Evolutionary conservation across 2,113 vertebrate genomes (phyloP).

Genomic region (Clarias batrachus): DNA sequence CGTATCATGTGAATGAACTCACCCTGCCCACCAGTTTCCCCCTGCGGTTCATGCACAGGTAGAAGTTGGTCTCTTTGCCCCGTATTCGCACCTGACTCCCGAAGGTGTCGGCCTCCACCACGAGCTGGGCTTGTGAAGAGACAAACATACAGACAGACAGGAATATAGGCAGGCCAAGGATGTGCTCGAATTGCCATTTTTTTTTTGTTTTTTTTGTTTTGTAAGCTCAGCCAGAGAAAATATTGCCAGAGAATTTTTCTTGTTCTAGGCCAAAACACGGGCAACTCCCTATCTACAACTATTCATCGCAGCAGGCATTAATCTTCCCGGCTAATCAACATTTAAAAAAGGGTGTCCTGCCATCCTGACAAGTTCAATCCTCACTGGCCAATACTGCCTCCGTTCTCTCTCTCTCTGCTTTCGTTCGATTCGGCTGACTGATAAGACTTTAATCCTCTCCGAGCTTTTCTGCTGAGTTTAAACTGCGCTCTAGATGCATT

Average conservation of each 20-base stretch:
- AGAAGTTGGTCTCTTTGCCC: constrained; percentile 86
- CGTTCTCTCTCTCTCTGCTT: background rate
- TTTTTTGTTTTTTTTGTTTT: background rate
- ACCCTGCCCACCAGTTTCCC: constrained; percentile 88
- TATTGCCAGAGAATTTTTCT: constrained; percentile 38
- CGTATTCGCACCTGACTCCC: constrained; percentile 90
- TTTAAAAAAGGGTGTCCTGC: background rate
- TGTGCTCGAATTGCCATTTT: constrained; percentile 15
- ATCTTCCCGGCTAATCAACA: constrained; percentile 19
- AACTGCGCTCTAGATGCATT: background rate
- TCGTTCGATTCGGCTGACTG: constrained; percentile 14
- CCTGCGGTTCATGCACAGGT: constrained; percentile 88
- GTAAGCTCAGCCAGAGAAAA: constrained; percentile 35
- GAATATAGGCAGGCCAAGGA: constrained; percentile 31
- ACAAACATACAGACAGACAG: constrained; percentile 49
- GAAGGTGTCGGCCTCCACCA: constrained; percentile 89
- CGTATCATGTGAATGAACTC: constrained; percentile 58
- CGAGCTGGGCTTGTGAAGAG: constrained; percentile 85
- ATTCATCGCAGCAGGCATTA: constrained; percentile 15
- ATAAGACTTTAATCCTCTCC: constrained; percentile 34
- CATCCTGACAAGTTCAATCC: constrained; percentile 44
- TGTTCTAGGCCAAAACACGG: constrained; percentile 18
- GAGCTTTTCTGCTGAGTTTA: background rate
- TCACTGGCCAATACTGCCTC: constrained; percentile 31
- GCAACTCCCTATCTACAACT: constrained; percentile 42